Evolutionary conservation across 2,888 invertebrate species (phyloP), one percentile per base, ranked within the genome.

Genomic region (Ptychoptera albimana): DNA sequence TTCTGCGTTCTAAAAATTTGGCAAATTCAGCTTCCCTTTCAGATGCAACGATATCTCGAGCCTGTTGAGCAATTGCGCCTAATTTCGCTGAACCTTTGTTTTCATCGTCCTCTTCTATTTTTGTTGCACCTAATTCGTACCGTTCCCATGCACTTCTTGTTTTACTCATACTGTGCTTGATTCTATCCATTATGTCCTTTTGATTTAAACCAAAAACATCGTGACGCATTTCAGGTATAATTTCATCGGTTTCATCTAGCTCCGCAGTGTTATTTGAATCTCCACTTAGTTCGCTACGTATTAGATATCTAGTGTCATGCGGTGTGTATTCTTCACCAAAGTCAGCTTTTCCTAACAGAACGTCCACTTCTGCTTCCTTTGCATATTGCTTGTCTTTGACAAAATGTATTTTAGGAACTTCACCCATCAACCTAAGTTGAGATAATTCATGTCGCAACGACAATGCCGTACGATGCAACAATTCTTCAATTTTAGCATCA

Each of bases 381-480:
- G 69, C 63, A 54, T 73, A 71, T 23, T 71, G 64, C 54, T 68
- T 76, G 60, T 84, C 81, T 70, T 76, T 78, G 2, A 83, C 72
- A 69, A 88, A 88, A 35, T 68, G 58, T 46, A 88, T 75, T 47
- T 70, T 72, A 7, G 87, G 87, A 34, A 87, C 77, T 50, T 74
- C 69, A 9, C 87, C 86, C 70, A 87, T 79, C 1, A 86, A 64
- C 48, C 75, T 67, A 1, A 86, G 63, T 46, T 79, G 77, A 2
- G 81, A 77, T 3, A 88, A 65, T 55, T 84, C 80, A 58, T 85
- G 81, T 15, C 82, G 67, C 34, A 88, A 55, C 8, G 65, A 57
- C 1, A 75, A 75, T 1, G 77, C 75, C 49, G 69, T 67, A 39
- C 64, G 67, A 37, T 68, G 64, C 2, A 87, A 60, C 8, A 74